A percentile compares a stretch with the other conserved stretches of the same genome.
Conservation (phyloP, 2,113 vertebrate genomes). For the Fregata magnificens region DNA sequence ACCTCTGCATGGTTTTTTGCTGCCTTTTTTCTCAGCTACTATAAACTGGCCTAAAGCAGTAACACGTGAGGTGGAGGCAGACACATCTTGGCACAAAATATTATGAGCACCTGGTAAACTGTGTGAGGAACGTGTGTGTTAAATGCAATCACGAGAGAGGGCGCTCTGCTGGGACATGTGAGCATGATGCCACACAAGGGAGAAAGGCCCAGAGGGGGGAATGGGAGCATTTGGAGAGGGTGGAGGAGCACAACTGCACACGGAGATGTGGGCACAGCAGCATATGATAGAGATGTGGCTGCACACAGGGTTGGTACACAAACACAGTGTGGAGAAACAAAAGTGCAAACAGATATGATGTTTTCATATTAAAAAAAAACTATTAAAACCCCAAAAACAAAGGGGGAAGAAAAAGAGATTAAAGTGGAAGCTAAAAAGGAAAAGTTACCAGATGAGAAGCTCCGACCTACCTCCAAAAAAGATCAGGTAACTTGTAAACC, state of each 20-base stretch:
- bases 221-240: not conserved
- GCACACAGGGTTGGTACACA: not conserved
- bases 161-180: not conserved
- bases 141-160: not conserved
- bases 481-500: conserved; percentile 74
- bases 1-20: not conserved
- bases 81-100: not conserved
- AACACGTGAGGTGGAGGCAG: not conserved
- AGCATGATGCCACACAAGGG: not conserved
- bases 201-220: not conserved
- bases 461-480: conserved; percentile 62
- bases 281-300: not conserved
- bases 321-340: conserved; percentile 8
- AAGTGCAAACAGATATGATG: not conserved
- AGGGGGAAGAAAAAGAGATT: conserved; percentile 79
- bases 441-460: conserved; percentile 72
- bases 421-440: conserved; percentile 73
- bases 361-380: conserved; percentile 37
- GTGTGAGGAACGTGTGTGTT: not conserved
- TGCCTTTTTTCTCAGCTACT: not conserved
- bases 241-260: not conserved
- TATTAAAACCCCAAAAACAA: conserved; percentile 46
- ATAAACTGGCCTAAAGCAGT: not conserved
- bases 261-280: not conserved
- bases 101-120: not conserved